A percentile compares a stretch with the other conserved stretches of the same genome.
Evolutionary conservation across 2,113 vertebrate genomes (phyloP).

Genomic region (Poeciliopsis occidentalis): DNA sequence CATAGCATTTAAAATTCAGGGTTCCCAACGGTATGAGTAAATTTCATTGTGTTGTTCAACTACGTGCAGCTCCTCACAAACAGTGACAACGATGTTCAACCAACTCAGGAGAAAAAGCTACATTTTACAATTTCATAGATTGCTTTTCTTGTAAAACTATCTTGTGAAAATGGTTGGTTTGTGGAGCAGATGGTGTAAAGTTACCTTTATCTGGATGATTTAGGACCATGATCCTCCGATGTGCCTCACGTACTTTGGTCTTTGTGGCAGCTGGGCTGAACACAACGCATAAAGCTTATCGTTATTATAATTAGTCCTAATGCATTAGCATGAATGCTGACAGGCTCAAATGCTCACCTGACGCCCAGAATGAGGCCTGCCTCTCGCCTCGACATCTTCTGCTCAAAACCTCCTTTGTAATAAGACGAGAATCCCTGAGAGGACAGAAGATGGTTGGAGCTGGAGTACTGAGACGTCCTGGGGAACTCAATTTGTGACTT

Average conservation of each 20-base stretch:
- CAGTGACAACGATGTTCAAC: neutral
- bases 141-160: too few relatives aligned
- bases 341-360: slow-evolving; percentile 79
- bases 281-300: slow-evolving; percentile 28
- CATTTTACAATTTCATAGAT: neutral
- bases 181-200: neutral
- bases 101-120: neutral
- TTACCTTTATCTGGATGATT: slow-evolving; percentile 98
- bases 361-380: slow-evolving; percentile 92
- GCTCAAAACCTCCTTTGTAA: slow-evolving; percentile 96
- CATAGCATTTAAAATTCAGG: neutral
- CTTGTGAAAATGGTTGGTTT: neutral
- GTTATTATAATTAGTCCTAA: neutral
- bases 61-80: neutral
- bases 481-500: too few relatives aligned
- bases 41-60: neutral
- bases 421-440: slow-evolving; percentile 86
- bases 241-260: slow-evolving; percentile 87
- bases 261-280: slow-evolving; percentile 86
- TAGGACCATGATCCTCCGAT: slow-evolving; percentile 91
- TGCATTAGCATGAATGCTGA: neutral
- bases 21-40: neutral
- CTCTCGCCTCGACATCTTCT: slow-evolving; percentile 93
- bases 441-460: neutral
- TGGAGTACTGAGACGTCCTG: neutral